Percentiles rank a stretch among this genome's conserved stretches.
Conservation (phyloP, 2,113 vertebrate genomes). For the Perognathus longimembris region DNA sequence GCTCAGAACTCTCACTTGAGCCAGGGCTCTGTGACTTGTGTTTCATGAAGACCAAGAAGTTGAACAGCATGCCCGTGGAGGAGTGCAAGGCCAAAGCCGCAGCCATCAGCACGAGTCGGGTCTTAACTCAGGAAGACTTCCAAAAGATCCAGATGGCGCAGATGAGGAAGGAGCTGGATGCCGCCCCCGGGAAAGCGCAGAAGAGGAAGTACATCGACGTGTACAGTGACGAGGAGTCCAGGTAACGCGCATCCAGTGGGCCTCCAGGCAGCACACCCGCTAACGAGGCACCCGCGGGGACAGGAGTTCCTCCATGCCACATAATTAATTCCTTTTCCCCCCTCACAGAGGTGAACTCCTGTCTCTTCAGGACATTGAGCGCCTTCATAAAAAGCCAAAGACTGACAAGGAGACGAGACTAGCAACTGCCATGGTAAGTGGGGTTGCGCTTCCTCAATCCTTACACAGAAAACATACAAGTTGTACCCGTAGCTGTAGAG, state of each 20-base stretch:
- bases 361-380: conserved; percentile 95
- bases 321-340: neutral
- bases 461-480: neutral
- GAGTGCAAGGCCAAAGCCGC: conserved; percentile 93
- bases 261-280: accelerated
- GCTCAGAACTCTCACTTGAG: neutral
- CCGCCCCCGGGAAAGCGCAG: conserved; percentile 91
- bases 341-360: conserved; percentile 93
- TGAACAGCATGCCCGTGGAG: conserved; percentile 89
- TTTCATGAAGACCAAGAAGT: conserved; percentile 88
- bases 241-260: conserved; percentile 65
- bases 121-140: conserved; percentile 97
- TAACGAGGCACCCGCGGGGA: neutral
- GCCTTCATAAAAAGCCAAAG: conserved; percentile 98
- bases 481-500: neutral
- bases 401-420: conserved; percentile 95
- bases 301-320: neutral
- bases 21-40: neutral
- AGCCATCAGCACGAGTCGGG: conserved; percentile 91
- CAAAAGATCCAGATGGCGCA: conserved; percentile 96
- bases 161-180: conserved; percentile 92
- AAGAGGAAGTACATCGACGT: conserved; percentile 92
- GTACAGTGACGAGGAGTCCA: conserved; percentile 89
- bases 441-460: accelerated
- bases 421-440: conserved; percentile 94